Base-by-base conservation (phyloP, 1,140 invertebrate genomes). In the Propsilocerus akamusi region DNA sequence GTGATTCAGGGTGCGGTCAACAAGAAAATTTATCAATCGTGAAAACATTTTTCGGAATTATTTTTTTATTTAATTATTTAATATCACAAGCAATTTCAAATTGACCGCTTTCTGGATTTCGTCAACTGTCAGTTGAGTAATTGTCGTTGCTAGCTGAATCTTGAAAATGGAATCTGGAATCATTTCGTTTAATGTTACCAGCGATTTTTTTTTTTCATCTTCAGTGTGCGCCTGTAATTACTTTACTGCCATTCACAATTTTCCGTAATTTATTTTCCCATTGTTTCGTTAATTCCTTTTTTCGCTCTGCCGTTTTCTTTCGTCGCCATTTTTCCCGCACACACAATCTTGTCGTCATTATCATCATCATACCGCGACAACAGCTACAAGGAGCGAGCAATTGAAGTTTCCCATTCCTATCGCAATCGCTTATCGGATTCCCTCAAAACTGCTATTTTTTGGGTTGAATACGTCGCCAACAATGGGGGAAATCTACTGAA, bases 371-470 rank as follows among this genome's bases (percentile, higher is more conserved):
- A 4, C 32, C 7, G 7, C 6, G n/a, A 41, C 14, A 37, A 59
- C 60, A 73, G 57, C 53, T 66, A 60, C 55, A 63, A 69, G 50
- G 54, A 62, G 20, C 71, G 67, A 34, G 73, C 73, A 0, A 52
- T 61, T 4, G 56, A 59, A 25, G 54, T 77, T 4, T 77, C 80
- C 1, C 62, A 63, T 49, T 68, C 77, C 17, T 80, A 78, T 58
- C 66, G 68, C 23, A 76, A 84, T 58, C 69, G 76, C n/a, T 71
- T 72, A 12, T 54, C 62, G 1, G 60, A 63, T 1, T 75, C 82
- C 0, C 48, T 82, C 47, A 72, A 83, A 23, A 75, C 72, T 1
- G 77, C 78, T 0, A 64, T 80, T 2, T 85, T 75, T 67, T 82
- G 78, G 72, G 65, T 74, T 4, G 82, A 86, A 57, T 74, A 83